Evolutionary conservation across 2,113 vertebrate genomes (phyloP).

Genomic region (Labrus mixtus): DNA sequence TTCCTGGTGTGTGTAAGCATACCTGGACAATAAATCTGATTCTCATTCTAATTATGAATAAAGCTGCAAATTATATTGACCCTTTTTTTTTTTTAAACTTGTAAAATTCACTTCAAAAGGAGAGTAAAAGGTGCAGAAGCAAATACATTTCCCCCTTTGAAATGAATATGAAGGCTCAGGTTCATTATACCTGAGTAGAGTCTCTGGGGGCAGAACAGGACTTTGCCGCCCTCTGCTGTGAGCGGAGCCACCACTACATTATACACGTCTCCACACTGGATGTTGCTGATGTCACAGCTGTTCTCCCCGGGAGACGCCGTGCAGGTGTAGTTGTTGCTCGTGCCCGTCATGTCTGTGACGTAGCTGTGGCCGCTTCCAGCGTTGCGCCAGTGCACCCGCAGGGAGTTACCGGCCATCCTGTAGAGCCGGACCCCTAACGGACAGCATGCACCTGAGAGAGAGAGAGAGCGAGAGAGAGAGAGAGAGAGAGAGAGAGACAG

Average conservation of each 20-base stretch:
- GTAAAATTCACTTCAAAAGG: too few relatives aligned
- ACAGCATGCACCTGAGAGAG: slow-evolving; percentile 88
- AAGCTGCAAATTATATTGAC: too few relatives aligned
- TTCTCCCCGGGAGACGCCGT: slow-evolving; percentile 75
- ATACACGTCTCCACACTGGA: slow-evolving; percentile 90
- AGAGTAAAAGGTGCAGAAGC: too few relatives aligned
- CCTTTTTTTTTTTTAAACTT: neutral
- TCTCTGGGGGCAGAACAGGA: slow-evolving; percentile 88
- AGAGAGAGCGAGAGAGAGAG: neutral
- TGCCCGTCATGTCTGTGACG: slow-evolving; percentile 81
- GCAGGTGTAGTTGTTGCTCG: slow-evolving; percentile 86
- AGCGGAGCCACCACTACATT: slow-evolving; percentile 87
- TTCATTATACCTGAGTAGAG: slow-evolving; percentile 91
- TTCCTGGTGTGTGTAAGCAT: too few relatives aligned
- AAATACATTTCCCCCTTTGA: too few relatives aligned
- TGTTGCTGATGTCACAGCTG: slow-evolving; percentile 85
- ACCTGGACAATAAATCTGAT: too few relatives aligned
- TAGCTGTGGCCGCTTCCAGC: slow-evolving; percentile 76
- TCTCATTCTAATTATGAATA: too few relatives aligned
- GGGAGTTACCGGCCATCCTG: slow-evolving; percentile 78
- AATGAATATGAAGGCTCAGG: neutral
- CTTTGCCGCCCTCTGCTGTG: slow-evolving; percentile 76
- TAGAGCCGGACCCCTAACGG: slow-evolving; percentile 90
- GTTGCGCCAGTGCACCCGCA: slow-evolving; percentile 88
- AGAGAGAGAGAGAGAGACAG: neutral